A percentile compares a stretch with the other conserved stretches of the same genome.
phyloP scores from a whole-genome alignment of 2,113 vertebrate species.

The Tupaia chinensis region DNA sequence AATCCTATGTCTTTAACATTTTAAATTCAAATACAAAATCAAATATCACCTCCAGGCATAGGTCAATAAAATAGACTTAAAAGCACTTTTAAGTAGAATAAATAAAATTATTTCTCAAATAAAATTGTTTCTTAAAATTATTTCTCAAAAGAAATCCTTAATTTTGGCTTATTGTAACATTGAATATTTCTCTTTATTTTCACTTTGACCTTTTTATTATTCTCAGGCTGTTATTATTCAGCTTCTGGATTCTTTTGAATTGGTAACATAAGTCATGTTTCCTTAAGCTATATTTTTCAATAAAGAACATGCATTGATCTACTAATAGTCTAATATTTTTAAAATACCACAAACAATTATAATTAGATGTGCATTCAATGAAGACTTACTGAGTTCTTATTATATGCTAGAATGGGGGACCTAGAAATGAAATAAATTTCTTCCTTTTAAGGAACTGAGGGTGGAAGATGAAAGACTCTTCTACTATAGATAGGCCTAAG shows the following conservation, averaged over 20 bases:
- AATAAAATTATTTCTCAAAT: background rate
- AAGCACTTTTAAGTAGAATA: background rate
- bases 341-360: background rate
- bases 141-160: background rate
- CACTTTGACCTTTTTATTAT: constrained; percentile 5
- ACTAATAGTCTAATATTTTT: background rate
- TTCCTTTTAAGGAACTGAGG: background rate
- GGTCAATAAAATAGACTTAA: background rate
- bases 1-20: constrained; percentile 18
- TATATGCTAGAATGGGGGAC: background rate
- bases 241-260: constrained; percentile 12
- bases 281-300: background rate
- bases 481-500: background rate
- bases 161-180: background rate
- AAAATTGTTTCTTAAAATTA: too few species aligned
- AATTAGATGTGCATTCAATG: background rate
- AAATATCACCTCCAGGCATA: background rate
- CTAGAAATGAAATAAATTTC: background rate
- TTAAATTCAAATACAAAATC: constrained; percentile 37
- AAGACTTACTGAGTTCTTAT: background rate
- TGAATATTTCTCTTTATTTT: background rate
- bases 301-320: background rate
- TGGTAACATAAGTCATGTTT: background rate
- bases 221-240: background rate
- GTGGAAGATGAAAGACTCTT: background rate